Base-by-base conservation (phyloP, 1,140 invertebrate genomes). In the Micrasema minimum region DNA sequence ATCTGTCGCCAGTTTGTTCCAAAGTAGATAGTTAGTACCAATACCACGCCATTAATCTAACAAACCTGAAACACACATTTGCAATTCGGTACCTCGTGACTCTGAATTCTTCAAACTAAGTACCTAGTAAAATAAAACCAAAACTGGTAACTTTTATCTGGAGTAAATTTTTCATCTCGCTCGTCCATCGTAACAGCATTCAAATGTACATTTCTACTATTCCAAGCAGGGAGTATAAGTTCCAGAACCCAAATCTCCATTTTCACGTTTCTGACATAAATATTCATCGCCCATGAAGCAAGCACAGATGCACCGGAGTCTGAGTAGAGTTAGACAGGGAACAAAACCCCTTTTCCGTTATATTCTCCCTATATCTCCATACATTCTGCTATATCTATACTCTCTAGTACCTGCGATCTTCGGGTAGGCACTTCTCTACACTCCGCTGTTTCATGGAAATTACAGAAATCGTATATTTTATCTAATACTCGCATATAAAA, bases 201-300 rank as follows among this genome's bases (percentile, higher is more conserved):
- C 35, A 59, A 59, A 59, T 59, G 35, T 59, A 38, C 55, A 43
- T 59, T 41, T 59, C 55, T 64, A n/a, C 20, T 22, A 22, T 22
- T 48, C 26, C 59, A 46, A 64, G 16, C 43, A 46, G 59, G 59
- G 45, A 23, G 38, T 70, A 20, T 59, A 69, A 64, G 68, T 64
- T 70, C 59, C 35, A 10, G 48, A 64, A 61, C 62, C 59, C 14
- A 70, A 70, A 70, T 70, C 68, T 70, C 59, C 68, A 70, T 70
- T 70, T 70, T 59, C 68, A 70, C 68, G 68, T 64, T 53, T 7
- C 38, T 41, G 57, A 70, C 68, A 70, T 70, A 70, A 70, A 70
- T 70, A 70, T 70, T 70, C 68, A 70, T 70, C 68, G 59, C 18
- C 18, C 53, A 50, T 46, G 37, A 38, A 50, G 59, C 59, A 20